phyloP scores from a whole-genome alignment of 2,113 vertebrate species.

The Sylvilagus bachmani region DNA sequence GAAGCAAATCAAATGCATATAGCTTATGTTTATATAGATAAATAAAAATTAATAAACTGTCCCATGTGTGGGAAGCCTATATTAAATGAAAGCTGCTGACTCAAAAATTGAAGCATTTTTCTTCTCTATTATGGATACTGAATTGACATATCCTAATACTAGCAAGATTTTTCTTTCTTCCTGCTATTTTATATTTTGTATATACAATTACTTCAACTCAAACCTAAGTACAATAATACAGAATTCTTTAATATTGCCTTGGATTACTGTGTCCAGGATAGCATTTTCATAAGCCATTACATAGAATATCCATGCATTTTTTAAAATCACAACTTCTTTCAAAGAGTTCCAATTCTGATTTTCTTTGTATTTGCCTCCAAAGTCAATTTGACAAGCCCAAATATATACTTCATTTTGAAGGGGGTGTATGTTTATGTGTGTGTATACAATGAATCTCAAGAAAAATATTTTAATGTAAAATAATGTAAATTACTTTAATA shows the following conservation, averaged over 20 bases:
- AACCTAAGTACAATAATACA: not conserved
- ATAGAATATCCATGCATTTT: not conserved
- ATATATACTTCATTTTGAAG: conserved; percentile 16
- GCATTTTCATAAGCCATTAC: not conserved
- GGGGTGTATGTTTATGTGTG: not conserved
- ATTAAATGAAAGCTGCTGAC: conserved; percentile 46
- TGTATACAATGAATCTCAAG: not conserved
- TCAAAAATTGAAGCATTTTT: not conserved
- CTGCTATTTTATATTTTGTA: conserved; percentile 28
- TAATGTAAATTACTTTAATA: not conserved
- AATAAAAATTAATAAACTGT: not conserved
- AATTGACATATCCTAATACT: conserved; percentile 32
- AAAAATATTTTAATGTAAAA: conserved; percentile 33
- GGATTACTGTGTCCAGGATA: not conserved
- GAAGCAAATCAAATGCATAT: conserved; percentile 41
- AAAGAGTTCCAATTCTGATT: conserved; percentile 15
- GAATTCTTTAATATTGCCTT: not conserved
- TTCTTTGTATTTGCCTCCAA: not conserved
- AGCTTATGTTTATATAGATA: conserved; percentile 63
- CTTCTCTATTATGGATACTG: not conserved
- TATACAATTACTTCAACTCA: conserved; percentile 28
- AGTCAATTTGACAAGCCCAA: conserved; percentile 15
- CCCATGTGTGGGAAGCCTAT: not conserved
- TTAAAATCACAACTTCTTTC: not conserved
- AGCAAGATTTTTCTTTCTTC: not conserved